Percentiles rank a stretch among this genome's conserved stretches.
Evolutionary conservation across 2,113 vertebrate species (phyloP).

Genomic region (Natator depressus): DNA sequence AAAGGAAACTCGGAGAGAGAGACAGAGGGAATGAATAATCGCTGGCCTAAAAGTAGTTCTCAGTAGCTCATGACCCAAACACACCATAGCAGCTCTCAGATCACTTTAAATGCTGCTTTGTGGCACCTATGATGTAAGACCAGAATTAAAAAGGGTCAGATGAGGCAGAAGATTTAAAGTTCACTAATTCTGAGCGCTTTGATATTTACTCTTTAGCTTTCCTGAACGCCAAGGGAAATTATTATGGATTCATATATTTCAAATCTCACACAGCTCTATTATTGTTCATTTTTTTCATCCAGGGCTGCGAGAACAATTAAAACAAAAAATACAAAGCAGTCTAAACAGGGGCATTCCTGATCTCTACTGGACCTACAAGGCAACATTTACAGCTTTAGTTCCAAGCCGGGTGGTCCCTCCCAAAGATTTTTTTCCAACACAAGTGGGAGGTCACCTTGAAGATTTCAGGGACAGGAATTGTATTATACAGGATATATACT

Average conservation of each 20-base stretch:
- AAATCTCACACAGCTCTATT: constrained; percentile 84
- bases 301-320: constrained; percentile 80
- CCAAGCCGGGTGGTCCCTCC: constrained; percentile 82
- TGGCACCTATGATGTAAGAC: constrained; percentile 74
- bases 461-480: constrained; percentile 77
- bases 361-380: constrained; percentile 75
- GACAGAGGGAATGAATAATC: constrained; percentile 61
- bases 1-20: constrained; percentile 45
- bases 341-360: constrained; percentile 80
- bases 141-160: constrained; percentile 73
- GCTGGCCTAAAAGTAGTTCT: constrained; percentile 67
- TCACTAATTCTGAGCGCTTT: constrained; percentile 75
- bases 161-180: constrained; percentile 76
- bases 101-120: constrained; percentile 81
- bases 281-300: constrained; percentile 81
- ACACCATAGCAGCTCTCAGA: constrained; percentile 67
- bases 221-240: constrained; percentile 80
- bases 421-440: constrained; percentile 72
- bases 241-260: constrained; percentile 86
- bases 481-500: constrained; percentile 76
- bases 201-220: constrained; percentile 80
- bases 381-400: constrained; percentile 74
- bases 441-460: constrained; percentile 83
- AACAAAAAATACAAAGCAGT: constrained; percentile 83
- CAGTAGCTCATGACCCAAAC: constrained; percentile 70